Evolutionary conservation across 1,140 invertebrate species (phyloP), one percentile per base, ranked within the genome.

Genomic region (Wiebesia pumilae): DNA sequence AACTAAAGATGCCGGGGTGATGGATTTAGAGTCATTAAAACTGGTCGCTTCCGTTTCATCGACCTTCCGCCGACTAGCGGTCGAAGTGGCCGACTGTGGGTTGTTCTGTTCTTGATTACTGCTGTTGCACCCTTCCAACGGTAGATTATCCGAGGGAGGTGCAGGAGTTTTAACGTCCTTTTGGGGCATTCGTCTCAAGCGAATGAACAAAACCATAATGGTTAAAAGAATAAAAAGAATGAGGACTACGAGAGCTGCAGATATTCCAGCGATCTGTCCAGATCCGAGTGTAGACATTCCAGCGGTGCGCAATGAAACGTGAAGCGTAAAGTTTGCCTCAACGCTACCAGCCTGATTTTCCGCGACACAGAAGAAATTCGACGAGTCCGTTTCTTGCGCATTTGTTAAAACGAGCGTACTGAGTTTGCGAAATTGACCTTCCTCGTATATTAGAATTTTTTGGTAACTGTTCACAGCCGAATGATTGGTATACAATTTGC

Each of bases 291-390:
- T 96, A 0, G 96, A 96, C 94, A 97, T 96, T 40, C 96, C 97
- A 10, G 96, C 96, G 19, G 96, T 95, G 67, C 96, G 94, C 90
- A 97, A 95, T 47, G 96, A 96, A 54, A 98, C 96, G 90, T 97
- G 96, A 21, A 98, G 94, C 14, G 97, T 98, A 90, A 98, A 98
- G 91, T 98, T 98, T 1, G 97, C 97, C 93, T 98, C 97, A n/a
- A 97, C 97, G 90, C 96, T 97, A 3, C 98, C 98, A 19, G 97
- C 98, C 82, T 96, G 95, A 92, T 99, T 99, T 90, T 98, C 97
- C 27, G 97, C 98, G 0, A 98, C 96, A 92, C 98, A 99, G 89
- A 97, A 97, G 94, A 99, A 99, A 89, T 98, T 97, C 43, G 96
- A 97, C 43, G 97, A 96, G 91, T 99, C 98, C 12, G 97, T 95